Base-by-base conservation (phyloP, 2,888 invertebrate genomes). In the Linyphia triangularis region DNA sequence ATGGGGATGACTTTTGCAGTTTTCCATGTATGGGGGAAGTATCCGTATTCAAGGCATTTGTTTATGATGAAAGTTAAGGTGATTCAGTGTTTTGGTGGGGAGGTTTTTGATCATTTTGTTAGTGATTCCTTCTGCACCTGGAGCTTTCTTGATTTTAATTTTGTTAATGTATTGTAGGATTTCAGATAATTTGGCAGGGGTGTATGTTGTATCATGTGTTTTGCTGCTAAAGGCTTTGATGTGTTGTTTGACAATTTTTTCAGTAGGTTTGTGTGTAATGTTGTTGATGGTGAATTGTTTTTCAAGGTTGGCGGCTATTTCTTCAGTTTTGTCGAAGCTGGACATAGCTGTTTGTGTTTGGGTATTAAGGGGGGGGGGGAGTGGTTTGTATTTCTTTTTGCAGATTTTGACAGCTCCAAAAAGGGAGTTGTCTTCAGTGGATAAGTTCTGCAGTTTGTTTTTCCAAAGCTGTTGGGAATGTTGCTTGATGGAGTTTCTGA, bases 51-150 rank as follows among this genome's bases (percentile, higher is more conserved):
- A 26, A 65, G 0, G 16, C 9, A 16, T 7, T 1, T 16, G 65
- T 65, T 65, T 5, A 78, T 40, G 2, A 63, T 6, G 0, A 7
- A 0, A 10, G 16, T 63, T 1, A 78, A 9, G 4, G 6, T 22
- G 43, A 19, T 10, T n/a, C 1, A 78, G 2, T 2, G 13, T 10
- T 4, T 40, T 78, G 1, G 4, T 6, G 0, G 77, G 77, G 2
- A 77, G 37, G 10, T 78, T 78, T 33, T 78, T 78, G 3, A 37
- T 13, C 37, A 43, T 63, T 65, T 78, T 78, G 33, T 78, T 78
- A 10, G 63, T 40, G 24, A 78, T 63, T 0, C 19, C 33, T 0
- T 78, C 37, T 0, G 1, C 13, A 0, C 63, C 77, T 9, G 77
- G 63, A 6, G 63, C 7, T 65, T 78, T 78, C 1, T 40, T 22